Base-by-base conservation (phyloP, 2,888 invertebrate genomes). In the Cerastoderma edule region DNA sequence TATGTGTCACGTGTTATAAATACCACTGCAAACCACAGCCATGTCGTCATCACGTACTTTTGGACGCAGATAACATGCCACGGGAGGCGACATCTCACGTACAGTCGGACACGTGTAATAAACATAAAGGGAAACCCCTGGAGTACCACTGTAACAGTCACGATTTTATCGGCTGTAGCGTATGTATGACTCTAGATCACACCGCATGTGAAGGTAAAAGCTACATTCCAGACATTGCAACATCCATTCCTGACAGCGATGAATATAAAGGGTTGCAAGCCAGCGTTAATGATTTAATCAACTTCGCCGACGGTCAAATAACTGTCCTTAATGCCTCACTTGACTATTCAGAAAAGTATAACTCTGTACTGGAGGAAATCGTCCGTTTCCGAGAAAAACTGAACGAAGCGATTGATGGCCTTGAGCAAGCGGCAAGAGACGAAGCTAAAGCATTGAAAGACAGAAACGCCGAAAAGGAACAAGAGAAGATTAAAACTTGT, bases 1-100 rank as follows among this genome's bases (percentile, higher is more conserved):
- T 66, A 24, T 66, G 66, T 66, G 24, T n/a, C 24, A 50, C 50
- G 50, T 66, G 66, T 27, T 66, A 66, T 30, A 66, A 66, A 32
- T 50, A 30, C n/a, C 66, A 66, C 24, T 66, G 66, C 24, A 48
- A 53, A 50, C 50, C 66, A 4, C 24, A 30, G 66, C 66, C 66
- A 50, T 50, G 48, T n/a, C 30, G 66, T 13, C 48, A 66, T n/a
- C 66, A 66, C 33, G 48, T 50, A 22, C 33, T 66, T 5, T 33
- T 66, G 24, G 66, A 66, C 50, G 53, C n/a, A 10, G 50, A 50
- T 22, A 53, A 39, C 24, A 66, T 66, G 50, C 66, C 66, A 50
- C 48, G 22, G 1, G 28, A 66, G 28, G 39, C 60, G 6, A 27
- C 39, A 2, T 33, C 32, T 19, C 35, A 60, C 22, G 24, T 35